These are phyloP conservation scores for Drosophila mettleri DNA, from an alignment of 2,888 invertebrate genomes.

Conservation along the genomic window DNA sequence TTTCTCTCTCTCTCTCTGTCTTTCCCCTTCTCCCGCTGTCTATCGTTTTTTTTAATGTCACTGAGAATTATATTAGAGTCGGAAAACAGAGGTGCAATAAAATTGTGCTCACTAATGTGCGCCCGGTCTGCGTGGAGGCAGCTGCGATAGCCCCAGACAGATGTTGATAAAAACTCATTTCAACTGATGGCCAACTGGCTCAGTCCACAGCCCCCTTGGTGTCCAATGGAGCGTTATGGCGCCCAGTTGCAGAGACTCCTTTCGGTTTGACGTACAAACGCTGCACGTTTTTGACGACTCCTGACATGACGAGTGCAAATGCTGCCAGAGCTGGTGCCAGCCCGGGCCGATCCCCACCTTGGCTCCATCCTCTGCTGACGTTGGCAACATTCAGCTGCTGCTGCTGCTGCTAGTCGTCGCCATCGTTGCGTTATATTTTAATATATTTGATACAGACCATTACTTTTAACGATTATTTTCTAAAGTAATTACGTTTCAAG, in stretches of 20 bases:
- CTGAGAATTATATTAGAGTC: conserved; percentile 65
- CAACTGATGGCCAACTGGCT: conserved; percentile 67
- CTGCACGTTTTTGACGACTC: conserved; percentile 72
- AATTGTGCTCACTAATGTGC: conserved; percentile 79
- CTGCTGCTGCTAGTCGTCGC: conserved; percentile 36
- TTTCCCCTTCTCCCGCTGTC: background rate
- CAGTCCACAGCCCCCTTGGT: conserved; percentile 15
- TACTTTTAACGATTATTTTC: conserved; percentile 84
- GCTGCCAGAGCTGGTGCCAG: conserved; percentile 15
- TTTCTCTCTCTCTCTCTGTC: background rate
- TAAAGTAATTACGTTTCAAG: conserved; percentile 84
- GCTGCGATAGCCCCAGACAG: conserved; percentile 69
- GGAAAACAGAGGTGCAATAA: conserved; percentile 81
- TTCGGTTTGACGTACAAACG: conserved; percentile 64
- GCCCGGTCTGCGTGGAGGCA: conserved; percentile 35
- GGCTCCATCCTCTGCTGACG: conserved; percentile 46
- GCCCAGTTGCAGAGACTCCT: conserved; percentile 43
- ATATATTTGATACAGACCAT: conserved; percentile 84
- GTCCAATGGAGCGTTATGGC: conserved; percentile 67
- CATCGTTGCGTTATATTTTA: conserved; percentile 81
- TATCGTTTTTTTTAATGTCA: conserved; percentile 69
- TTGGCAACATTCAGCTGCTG: conserved; percentile 46
- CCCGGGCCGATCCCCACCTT: background rate
- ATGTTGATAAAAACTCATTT: conserved; percentile 78
- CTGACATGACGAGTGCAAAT: conserved; percentile 79